Evolutionary conservation across 1,140 invertebrate genomes (phyloP), one percentile per base, ranked within the genome.

Genomic region (Bombus picipes): DNA sequence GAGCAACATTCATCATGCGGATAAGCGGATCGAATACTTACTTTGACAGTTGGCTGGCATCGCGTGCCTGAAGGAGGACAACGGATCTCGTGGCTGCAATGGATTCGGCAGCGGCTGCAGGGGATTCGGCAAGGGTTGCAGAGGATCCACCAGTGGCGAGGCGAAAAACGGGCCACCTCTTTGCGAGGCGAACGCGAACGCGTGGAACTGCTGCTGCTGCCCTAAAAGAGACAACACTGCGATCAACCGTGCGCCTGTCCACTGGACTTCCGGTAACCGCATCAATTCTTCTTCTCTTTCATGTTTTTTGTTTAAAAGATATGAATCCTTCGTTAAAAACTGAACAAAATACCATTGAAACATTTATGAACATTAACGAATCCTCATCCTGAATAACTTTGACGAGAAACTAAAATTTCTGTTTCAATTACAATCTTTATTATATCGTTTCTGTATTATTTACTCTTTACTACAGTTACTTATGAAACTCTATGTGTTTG

Each of bases 171-270:
- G 98, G 87, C 93, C 93, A 22, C 95, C 94, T 59, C 98, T 96
- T 94, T 98, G 98, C 68, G 95, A 95, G 13, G 98, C 98, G 93
- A 98, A 98, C 83, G 98, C 98, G 94, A 98, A 98, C 53, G 96
- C 96, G 95, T 98, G 97, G 95, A 98, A 98, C 96, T 98, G 98
- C 95, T 98, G 98, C 95, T 98, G 98, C 95, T 98, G 97, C 96
- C 98, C 98, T 98, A 97, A 95, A 97, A 98, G 96, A 95, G 97
- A 97, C 95, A 98, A 96, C 97, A 98, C 97, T 97, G 96, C 95
- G 94, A 95, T 95, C 94, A 95, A 95, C 94, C 94, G 94, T 95
- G 94, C 94, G 94, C 94, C 94, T 95, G 95, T 94, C 94, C 95
- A 87, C 81, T 91, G 92, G 94, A 94, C 93, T 87, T 87, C 89